A percentile compares a stretch with the other conserved stretches of the same genome.
These are phyloP conservation scores for Iphiclides podalirius DNA, from an alignment of 2,888 invertebrate species.

Conservation along the genomic window DNA sequence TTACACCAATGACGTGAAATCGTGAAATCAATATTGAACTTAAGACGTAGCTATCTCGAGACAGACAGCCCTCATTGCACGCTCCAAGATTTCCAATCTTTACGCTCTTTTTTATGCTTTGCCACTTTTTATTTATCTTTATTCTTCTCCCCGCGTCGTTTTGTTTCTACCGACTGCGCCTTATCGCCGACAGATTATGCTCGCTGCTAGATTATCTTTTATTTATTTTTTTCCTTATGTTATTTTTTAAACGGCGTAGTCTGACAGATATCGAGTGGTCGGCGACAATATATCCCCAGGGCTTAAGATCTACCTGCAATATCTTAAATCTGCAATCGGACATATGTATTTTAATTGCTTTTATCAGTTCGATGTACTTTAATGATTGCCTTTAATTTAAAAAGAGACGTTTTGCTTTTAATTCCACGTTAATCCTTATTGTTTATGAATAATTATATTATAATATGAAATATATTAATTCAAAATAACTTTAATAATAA, in stretches of 20 bases:
- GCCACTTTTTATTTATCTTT: conserved; percentile 24
- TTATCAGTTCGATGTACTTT: conserved; percentile 8
- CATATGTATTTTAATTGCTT: conserved; percentile 20
- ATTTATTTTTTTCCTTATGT: conserved; percentile 10
- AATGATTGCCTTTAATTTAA: background rate
- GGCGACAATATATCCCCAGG: conserved; percentile 23
- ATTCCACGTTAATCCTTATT: too few species aligned
- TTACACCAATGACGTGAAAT: too few species aligned
- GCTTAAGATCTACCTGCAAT: conserved; percentile 4
- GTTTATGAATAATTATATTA: too few species aligned
- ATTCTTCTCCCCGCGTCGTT: conserved; percentile 20
- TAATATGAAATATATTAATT: too few species aligned
- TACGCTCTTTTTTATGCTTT: conserved; percentile 23
- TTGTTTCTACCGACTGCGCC: conserved; percentile 24
- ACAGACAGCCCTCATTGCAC: conserved; percentile 13
- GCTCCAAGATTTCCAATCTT: conserved; percentile 11
- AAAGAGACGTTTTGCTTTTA: too few species aligned
- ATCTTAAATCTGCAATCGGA: conserved; percentile 6
- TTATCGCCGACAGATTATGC: conserved; percentile 28
- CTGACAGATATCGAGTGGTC: conserved; percentile 24
- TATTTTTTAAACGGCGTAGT: conserved; percentile 24
- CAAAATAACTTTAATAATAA: too few species aligned
- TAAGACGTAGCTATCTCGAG: too few species aligned
- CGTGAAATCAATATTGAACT: too few species aligned
- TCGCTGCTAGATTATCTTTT: conserved; percentile 25